Percentiles rank a stretch among this genome's conserved stretches.
phyloP scores from a whole-genome alignment of 2,797 vertebrate species.

The Nannoperca australis region DNA sequence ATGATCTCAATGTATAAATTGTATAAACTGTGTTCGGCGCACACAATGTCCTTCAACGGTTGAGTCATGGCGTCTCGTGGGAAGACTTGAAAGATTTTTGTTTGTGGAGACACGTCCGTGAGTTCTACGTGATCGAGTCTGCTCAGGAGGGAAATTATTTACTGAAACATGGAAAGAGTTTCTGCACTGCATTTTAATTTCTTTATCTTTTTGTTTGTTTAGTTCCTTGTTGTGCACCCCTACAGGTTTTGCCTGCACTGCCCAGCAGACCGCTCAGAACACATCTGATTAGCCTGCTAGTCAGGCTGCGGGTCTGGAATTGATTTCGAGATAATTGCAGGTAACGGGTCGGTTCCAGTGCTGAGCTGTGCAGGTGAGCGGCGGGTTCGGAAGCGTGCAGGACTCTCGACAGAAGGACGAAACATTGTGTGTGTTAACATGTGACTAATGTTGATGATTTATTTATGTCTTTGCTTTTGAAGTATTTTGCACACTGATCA shows the following conservation, averaged over 20 bases:
- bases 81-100: not conserved
- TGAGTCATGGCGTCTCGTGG: not conserved
- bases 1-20: not conserved
- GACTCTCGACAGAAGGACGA: not conserved
- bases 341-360: not conserved
- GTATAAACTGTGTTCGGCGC: no score
- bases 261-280: not conserved
- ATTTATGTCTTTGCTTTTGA: not conserved
- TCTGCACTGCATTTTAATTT: conserved; percentile 1
- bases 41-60: not conserved
- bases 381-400: not conserved
- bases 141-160: not conserved
- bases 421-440: not conserved
- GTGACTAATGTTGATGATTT: no score
- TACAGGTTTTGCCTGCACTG: not conserved
- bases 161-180: not conserved
- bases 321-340: not conserved
- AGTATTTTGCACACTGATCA: not conserved
- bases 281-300: not conserved
- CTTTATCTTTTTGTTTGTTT: not conserved
- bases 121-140: not conserved
- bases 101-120: not conserved
- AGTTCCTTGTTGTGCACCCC: not conserved
- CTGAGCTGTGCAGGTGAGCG: conserved; percentile 9
- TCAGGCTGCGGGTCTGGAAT: not conserved